phyloP scores from a whole-genome alignment of 2,888 invertebrate species.

The Diadromus collaris region DNA sequence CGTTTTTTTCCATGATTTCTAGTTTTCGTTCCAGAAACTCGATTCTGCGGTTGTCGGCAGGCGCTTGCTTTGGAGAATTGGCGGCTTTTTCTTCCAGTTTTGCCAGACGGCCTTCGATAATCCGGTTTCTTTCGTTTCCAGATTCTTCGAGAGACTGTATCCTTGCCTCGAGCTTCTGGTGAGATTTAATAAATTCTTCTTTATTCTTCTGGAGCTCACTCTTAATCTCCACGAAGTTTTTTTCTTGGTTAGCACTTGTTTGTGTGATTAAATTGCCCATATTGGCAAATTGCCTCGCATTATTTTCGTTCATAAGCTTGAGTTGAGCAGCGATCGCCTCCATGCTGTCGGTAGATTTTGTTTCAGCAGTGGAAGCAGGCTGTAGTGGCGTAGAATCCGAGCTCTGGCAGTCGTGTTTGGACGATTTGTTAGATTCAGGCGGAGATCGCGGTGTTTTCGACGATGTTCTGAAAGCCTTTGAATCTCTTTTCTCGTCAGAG shows the following conservation, averaged over 20 bases:
- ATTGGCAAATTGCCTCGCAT: slow-evolving; percentile 1
- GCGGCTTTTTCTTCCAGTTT: slow-evolving; percentile 3
- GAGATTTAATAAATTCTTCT: slow-evolving; percentile 7
- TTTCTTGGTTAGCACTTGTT: neutral
- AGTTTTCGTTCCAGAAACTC: neutral
- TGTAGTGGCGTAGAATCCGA: too few species aligned
- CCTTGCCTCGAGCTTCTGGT: neutral
- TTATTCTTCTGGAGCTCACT: slow-evolving; percentile 9
- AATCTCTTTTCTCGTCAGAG: neutral
- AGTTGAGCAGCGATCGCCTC: slow-evolving; percentile 20
- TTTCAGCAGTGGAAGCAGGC: too few species aligned
- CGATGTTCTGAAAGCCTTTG: slow-evolving; percentile 12
- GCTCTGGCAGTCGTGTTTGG: too few species aligned
- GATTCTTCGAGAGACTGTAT: neutral
- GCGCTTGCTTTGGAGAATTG: too few species aligned
- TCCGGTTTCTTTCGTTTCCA: neutral
- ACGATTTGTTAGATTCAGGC: neutral
- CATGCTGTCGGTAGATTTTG: neutral
- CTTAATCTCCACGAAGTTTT: slow-evolving; percentile 18
- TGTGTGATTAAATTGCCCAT: slow-evolving; percentile 8
- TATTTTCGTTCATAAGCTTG: slow-evolving; percentile 5
- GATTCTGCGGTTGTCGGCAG: neutral
- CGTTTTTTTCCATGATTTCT: neutral
- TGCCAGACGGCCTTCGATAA: neutral
- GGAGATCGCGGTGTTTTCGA: neutral